Evolutionary conservation across 2,113 vertebrate species (phyloP).

Genomic region (Notechis scutatus): DNA sequence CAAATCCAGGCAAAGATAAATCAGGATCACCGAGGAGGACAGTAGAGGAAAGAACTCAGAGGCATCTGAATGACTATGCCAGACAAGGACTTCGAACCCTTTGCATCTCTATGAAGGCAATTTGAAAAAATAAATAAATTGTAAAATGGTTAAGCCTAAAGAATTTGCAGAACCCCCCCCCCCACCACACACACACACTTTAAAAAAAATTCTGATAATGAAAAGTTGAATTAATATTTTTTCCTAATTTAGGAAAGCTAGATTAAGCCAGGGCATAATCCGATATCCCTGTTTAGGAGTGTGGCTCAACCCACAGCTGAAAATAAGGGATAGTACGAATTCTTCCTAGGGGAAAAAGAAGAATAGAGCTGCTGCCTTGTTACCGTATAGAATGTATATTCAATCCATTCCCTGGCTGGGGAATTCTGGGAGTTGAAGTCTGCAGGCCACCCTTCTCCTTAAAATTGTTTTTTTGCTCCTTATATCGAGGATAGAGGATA

Average conservation of each 20-base stretch:
- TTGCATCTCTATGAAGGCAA: slow-evolving; percentile 91
- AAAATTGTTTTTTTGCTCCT: not conserved
- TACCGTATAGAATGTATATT: not conserved
- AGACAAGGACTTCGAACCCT: slow-evolving; percentile 87
- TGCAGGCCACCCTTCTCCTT: not conserved
- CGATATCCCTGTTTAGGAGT: too few species aligned
- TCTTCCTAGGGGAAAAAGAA: not conserved
- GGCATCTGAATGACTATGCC: slow-evolving; percentile 86
- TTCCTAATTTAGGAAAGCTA: not conserved
- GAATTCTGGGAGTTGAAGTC: not conserved
- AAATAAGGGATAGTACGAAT: not conserved
- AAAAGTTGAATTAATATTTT: not conserved
- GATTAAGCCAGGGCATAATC: not conserved
- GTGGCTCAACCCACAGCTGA: not conserved
- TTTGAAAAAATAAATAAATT: not conserved
- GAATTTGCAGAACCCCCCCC: not conserved
- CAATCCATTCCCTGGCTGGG: not conserved
- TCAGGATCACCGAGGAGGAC: slow-evolving; percentile 48
- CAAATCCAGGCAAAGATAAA: slow-evolving; percentile 46
- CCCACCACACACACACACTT: not conserved
- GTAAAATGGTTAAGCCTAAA: not conserved
- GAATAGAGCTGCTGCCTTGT: not conserved
- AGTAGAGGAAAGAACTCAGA: slow-evolving; percentile 79
- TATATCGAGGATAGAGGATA: not conserved
- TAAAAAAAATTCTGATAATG: not conserved